A percentile compares a stretch with the other conserved stretches of the same genome.
phyloP scores from a whole-genome alignment of 2,888 invertebrate species.

The Drosophila helvetica region DNA sequence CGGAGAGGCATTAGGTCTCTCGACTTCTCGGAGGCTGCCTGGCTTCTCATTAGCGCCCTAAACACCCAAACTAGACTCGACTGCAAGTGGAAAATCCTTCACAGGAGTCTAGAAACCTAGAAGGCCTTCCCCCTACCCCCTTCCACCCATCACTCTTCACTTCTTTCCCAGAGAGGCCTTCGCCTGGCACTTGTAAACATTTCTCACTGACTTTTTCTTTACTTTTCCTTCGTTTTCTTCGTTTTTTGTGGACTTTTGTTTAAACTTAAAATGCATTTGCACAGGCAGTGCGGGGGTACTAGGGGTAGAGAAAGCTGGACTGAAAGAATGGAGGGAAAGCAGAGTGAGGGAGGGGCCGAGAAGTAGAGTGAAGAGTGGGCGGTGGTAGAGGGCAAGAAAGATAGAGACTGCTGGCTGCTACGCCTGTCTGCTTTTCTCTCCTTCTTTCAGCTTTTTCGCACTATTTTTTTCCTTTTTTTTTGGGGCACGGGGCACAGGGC shows the following conservation, averaged over 20 bases:
- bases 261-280: constrained; percentile 34
- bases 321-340: background rate
- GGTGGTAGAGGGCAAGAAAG: background rate
- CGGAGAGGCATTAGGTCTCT: constrained; percentile 1
- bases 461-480: background rate
- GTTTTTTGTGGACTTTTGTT: constrained; percentile 61
- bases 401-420: background rate
- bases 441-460: background rate
- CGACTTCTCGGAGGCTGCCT: constrained; percentile 11
- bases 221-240: constrained; percentile 37
- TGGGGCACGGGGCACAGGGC: background rate
- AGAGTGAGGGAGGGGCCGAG: background rate
- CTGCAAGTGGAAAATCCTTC: constrained; percentile 32
- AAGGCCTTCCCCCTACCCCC: constrained; percentile 30
- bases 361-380: background rate
- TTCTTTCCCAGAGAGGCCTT: constrained; percentile 21
- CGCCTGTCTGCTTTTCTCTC: background rate
- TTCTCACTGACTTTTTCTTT: constrained; percentile 20
- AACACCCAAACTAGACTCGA: constrained; percentile 23
- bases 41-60: constrained; percentile 33
- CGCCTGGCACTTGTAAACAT: constrained; percentile 8
- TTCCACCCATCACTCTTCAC: constrained; percentile 7
- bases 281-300: background rate
- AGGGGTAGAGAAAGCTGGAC: background rate
- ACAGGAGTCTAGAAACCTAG: constrained; percentile 10